Base-by-base conservation (phyloP, 37 sponge, comb jelly and placozoan species). In the Geodia barretti region DNA sequence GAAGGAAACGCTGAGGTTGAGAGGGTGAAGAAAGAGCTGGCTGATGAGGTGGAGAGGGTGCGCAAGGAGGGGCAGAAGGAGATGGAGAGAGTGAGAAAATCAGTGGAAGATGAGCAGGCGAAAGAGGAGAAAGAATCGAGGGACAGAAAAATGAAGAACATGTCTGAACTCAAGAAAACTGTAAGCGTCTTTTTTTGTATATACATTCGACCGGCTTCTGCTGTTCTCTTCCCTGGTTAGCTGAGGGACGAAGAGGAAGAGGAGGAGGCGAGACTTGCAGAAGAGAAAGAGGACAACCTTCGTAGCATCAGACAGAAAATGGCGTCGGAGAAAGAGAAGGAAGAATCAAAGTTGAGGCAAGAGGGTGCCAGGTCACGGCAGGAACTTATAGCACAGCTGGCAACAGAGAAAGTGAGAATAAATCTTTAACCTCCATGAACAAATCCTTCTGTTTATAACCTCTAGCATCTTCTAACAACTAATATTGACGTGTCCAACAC, bases 221-320 rank as follows among this genome's bases (percentile, higher is more conserved):
- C 54, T 47, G 11, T 47, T 14, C 14, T 14, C 14, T 47, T 47
- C 54, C 14, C 54, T 47, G 11, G 7, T 14, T 72, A 73, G 77
- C 68, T 92, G 23, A 64, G 76, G 60, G 84, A 83, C 26, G 84
- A 87, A 63, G 54, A 84, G 73, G 92, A 92, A 3, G 82, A 88
- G 0, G 89, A 92, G 38, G 93, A 92, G 43, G 93, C 88, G 25
- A 31, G 54, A 39, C 80, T 85, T 60, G 42, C 64, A 41, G 93
- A 92, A 64, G 77, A 11, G 19, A 92, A 92, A 58, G 58, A 83
- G 39, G 75, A 84, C 63, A 40, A 32, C 14, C 62, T 92, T 9
- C 68, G 88, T 20, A 35, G 25, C 59, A 2, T 75, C 41, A n/a
- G 17, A 29, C 39, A 23, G 8, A 33, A 77, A 65, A 30, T 85